Evolutionary conservation across 2,888 invertebrate genomes (phyloP).

Genomic region (Perizoma affinitatum): DNA sequence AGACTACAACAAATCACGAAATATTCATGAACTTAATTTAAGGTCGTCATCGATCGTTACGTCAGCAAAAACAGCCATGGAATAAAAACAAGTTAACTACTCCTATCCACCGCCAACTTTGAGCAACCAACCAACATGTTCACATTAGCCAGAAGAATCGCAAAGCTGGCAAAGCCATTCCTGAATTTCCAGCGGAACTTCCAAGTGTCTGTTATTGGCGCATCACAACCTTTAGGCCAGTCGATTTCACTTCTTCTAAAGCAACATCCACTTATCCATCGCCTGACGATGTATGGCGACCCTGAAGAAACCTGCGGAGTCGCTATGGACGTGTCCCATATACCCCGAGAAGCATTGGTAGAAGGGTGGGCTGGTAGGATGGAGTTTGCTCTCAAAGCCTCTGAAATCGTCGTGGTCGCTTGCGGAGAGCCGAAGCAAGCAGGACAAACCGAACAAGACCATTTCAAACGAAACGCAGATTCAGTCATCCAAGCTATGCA

Average conservation of each 20-base stretch:
- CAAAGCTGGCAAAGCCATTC: conserved; percentile 16
- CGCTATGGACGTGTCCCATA: conserved; percentile 17
- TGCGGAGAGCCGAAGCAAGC: conserved; percentile 22
- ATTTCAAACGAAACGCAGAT: conserved; percentile 29
- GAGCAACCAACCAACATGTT: conserved; percentile 14
- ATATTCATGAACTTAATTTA: too few species aligned
- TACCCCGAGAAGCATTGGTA: conserved; percentile 17
- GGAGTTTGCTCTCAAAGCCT: conserved; percentile 19
- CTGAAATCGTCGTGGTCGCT: conserved; percentile 27
- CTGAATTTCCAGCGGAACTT: conserved; percentile 13
- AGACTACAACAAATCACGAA: neutral
- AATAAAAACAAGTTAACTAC: conserved; percentile 1
- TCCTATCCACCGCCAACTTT: conserved; percentile 5
- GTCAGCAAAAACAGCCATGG: conserved; percentile 3
- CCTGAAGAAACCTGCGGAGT: conserved; percentile 19
- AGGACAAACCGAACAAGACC: conserved; percentile 21
- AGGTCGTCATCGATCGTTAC: neutral
- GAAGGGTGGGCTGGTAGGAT: conserved; percentile 25
- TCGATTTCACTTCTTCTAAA: conserved; percentile 27
- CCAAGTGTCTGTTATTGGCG: conserved; percentile 29
- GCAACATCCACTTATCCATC: conserved; percentile 23
- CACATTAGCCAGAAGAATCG: conserved; percentile 2
- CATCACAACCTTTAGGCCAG: conserved; percentile 25
- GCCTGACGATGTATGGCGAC: conserved; percentile 19
- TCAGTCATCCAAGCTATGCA: conserved; percentile 22